Evolutionary conservation across 2,797 vertebrate species (phyloP).

Genomic region (Lagocephalus sceleratus): DNA sequence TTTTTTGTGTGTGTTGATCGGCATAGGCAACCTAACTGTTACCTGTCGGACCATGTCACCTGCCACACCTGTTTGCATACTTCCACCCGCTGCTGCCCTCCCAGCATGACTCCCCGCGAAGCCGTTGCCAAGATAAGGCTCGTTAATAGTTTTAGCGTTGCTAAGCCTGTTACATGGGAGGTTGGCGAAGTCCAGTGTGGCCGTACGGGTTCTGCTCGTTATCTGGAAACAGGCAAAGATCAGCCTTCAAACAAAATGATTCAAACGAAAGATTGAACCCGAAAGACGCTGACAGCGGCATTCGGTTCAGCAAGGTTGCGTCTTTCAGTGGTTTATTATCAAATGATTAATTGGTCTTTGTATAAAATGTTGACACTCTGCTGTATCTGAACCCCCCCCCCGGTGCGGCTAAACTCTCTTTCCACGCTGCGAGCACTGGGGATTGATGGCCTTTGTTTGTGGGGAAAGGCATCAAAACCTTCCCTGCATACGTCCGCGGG

Average conservation of each 20-base stretch:
- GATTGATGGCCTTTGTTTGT: slow-evolving; percentile 77
- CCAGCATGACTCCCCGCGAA: slow-evolving; percentile 22
- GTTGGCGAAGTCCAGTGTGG: slow-evolving; percentile 40
- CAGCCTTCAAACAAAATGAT: neutral
- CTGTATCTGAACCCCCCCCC: too few species aligned
- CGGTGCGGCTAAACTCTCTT: slow-evolving; percentile 43
- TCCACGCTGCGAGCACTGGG: slow-evolving; percentile 48
- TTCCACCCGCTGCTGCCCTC: slow-evolving; percentile 14
- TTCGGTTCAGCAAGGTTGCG: neutral
- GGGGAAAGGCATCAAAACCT: slow-evolving; percentile 69
- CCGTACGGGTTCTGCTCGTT: slow-evolving; percentile 20
- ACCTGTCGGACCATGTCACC: slow-evolving; percentile 39
- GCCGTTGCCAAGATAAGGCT: slow-evolving; percentile 59
- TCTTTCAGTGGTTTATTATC: neutral
- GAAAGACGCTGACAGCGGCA: neutral
- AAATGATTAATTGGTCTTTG: neutral
- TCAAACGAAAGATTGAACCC: neutral
- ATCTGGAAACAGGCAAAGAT: slow-evolving; percentile 11
- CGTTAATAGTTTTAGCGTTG: slow-evolving; percentile 63
- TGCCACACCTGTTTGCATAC: slow-evolving; percentile 48
- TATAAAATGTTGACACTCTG: neutral
- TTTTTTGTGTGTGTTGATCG: slow-evolving; percentile 8
- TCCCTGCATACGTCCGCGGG: slow-evolving; percentile 50
- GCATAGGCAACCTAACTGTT: slow-evolving; percentile 31
- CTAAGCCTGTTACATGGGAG: slow-evolving; percentile 66